phyloP scores from a whole-genome alignment of 1,140 invertebrate species.

The Brachystomella parvula region DNA sequence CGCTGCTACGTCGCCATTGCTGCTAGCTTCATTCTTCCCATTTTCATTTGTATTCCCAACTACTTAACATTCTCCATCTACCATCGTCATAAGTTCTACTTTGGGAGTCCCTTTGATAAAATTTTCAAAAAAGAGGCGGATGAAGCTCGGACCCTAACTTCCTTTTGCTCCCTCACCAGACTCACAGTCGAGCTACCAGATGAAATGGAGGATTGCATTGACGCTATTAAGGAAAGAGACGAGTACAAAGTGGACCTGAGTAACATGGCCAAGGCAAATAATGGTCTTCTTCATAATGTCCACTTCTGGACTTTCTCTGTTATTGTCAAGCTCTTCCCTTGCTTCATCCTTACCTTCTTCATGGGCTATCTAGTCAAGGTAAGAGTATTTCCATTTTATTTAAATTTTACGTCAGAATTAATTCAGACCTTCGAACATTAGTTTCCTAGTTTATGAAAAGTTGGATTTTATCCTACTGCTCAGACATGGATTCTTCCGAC shows the following conservation, averaged over 20 bases:
- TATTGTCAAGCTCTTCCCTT: slow-evolving; percentile 74
- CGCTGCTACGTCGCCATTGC: slow-evolving; percentile 41
- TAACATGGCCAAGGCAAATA: slow-evolving; percentile 45
- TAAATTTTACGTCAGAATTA: neutral
- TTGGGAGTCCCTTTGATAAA: neutral
- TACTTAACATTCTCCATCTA: slow-evolving; percentile 45
- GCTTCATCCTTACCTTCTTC: slow-evolving; percentile 65
- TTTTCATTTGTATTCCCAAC: slow-evolving; percentile 50
- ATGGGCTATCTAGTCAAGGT: slow-evolving; percentile 63
- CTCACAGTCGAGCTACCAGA: neutral
- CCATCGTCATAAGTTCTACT: neutral
- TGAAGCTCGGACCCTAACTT: neutral
- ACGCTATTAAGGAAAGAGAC: slow-evolving; percentile 34
- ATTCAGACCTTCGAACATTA: neutral
- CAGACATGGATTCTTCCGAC: too few species aligned
- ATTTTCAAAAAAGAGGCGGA: slow-evolving; percentile 1
- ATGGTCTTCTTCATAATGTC: slow-evolving; percentile 49
- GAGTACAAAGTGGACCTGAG: slow-evolving; percentile 50
- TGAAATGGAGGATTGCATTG: neutral
- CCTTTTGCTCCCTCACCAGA: neutral
- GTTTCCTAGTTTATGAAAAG: neutral
- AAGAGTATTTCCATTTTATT: neutral
- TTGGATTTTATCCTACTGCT: too few species aligned
- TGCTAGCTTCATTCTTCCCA: slow-evolving; percentile 45
- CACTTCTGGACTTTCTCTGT: slow-evolving; percentile 79